Conservation (phyloP, 2,797 vertebrate species). For the Mus spretus region DNA sequence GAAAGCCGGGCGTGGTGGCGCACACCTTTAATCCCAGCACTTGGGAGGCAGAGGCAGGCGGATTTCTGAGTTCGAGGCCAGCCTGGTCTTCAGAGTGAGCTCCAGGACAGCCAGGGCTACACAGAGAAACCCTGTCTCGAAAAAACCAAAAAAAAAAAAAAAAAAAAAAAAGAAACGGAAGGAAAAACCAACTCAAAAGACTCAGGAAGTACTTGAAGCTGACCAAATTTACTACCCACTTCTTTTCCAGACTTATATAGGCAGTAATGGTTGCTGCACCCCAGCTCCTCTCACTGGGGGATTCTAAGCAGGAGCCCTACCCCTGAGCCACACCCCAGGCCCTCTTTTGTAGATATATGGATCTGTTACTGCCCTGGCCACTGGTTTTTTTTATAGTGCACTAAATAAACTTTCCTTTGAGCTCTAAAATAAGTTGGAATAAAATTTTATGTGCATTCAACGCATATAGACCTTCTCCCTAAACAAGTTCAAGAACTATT, state of each 20-base stretch:
- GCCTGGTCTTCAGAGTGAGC: too few relatives aligned
- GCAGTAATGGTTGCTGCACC: not conserved
- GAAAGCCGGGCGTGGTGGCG: too few relatives aligned
- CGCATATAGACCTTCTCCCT: not conserved
- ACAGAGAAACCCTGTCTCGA: too few relatives aligned
- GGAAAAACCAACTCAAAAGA: not conserved
- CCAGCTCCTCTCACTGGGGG: not conserved
- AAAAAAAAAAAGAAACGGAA: too few relatives aligned
- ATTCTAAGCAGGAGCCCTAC: not conserved
- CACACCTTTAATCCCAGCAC: too few relatives aligned
- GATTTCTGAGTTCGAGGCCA: too few relatives aligned
- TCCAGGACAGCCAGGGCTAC: too few relatives aligned
- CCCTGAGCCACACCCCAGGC: not conserved
- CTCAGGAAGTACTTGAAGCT: not conserved
- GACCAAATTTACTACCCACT: not conserved
- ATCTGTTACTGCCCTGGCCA: not conserved
- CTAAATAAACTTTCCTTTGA: not conserved
- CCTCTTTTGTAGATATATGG: not conserved
- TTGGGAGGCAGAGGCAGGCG: too few relatives aligned
- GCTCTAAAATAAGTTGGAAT: not conserved
- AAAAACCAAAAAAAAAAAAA: too few relatives aligned
- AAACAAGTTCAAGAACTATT: not conserved
- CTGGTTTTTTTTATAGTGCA: not conserved
- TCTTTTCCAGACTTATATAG: not conserved
- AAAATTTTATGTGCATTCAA: not conserved